Evolutionary conservation across 2,113 vertebrate genomes (phyloP), one percentile per base, ranked within the genome.

Genomic region (Cinclus mexicanus): DNA sequence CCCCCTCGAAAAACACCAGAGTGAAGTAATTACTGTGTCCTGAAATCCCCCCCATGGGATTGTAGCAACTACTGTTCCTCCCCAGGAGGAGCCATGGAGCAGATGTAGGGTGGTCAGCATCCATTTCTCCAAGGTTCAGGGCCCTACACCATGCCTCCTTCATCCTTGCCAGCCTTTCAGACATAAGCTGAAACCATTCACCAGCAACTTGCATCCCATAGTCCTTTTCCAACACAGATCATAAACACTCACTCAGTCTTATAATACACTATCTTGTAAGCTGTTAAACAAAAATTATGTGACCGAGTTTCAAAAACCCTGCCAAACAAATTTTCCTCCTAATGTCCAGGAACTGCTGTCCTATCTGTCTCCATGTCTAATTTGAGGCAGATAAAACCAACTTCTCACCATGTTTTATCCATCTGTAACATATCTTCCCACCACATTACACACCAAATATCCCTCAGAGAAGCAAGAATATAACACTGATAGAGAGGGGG

Each of bases 311-410:
- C 87, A 90, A 87, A 93, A 77, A 16, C 12, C 17, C 41, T 95
- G 83, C 81, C 93, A 96, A 95, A 70, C 55, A 80, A 81, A 37
- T 42, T 33, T 83, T 59, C 29, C 25, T 83, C 28, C 76, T 71
- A 49, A 86, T 64, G 44, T 56, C 56, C 71, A 95, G 88, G 83
- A 86, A 93, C 10, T 78, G 76, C 80, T 93, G 90, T 86, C 52
- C 49, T 81, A 83, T 86, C 68, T 88, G 53, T 88, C 56, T 59
- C 64, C 23, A 11, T 71, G 72, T 78, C 72, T 87, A 81, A 78
- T 79, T 92, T 57, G n/a, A 90, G 47, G 71, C 83, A 93, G 93
- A 95, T 86, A 90, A 94, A 90, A 90, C 55, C 65, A 64, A 23
- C 26, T 65, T 89, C 92, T 91, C 92, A 59, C 80, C 35, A 46